Evolutionary conservation across 2,113 vertebrate species (phyloP).

Genomic region (Clarias magur): DNA sequence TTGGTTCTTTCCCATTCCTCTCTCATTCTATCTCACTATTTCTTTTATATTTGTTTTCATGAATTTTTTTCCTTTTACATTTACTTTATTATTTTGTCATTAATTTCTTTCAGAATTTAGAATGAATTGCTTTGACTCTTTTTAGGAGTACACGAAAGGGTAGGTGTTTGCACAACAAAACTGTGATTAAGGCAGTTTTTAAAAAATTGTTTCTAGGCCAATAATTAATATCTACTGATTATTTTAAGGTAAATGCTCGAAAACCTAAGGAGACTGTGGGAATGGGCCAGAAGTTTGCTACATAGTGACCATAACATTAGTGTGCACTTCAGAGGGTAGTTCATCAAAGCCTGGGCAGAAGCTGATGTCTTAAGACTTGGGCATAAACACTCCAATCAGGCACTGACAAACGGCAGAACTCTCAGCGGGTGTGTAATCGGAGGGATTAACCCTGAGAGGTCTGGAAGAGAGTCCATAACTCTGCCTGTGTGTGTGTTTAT

Average conservation of each 20-base stretch:
- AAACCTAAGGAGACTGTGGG: background rate
- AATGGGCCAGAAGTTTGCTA: background rate
- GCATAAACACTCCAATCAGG: slow-evolving; percentile 35
- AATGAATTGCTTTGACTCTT: too few species aligned
- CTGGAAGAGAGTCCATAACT: slow-evolving; percentile 43
- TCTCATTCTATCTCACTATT: background rate
- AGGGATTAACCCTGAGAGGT: slow-evolving; percentile 48
- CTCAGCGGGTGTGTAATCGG: slow-evolving; percentile 25
- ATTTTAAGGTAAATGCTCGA: background rate
- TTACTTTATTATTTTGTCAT: background rate
- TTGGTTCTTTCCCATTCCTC: background rate
- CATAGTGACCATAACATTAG: background rate
- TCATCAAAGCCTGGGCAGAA: slow-evolving; percentile 22
- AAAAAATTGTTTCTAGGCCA: background rate
- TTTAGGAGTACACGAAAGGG: background rate
- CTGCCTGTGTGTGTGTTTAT: slow-evolving; percentile 47
- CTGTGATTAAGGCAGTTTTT: background rate
- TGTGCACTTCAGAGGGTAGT: slow-evolving; percentile 5
- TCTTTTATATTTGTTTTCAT: background rate
- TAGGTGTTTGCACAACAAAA: background rate
- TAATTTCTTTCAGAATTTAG: background rate
- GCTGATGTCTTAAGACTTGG: slow-evolving; percentile 16
- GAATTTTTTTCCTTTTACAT: background rate
- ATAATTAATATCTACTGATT: background rate
- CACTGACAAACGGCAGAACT: slow-evolving; percentile 34